A percentile compares a stretch with the other conserved stretches of the same genome.
Conservation (phyloP, 2,888 invertebrate genomes). For the Chloroclystis v-ata region DNA sequence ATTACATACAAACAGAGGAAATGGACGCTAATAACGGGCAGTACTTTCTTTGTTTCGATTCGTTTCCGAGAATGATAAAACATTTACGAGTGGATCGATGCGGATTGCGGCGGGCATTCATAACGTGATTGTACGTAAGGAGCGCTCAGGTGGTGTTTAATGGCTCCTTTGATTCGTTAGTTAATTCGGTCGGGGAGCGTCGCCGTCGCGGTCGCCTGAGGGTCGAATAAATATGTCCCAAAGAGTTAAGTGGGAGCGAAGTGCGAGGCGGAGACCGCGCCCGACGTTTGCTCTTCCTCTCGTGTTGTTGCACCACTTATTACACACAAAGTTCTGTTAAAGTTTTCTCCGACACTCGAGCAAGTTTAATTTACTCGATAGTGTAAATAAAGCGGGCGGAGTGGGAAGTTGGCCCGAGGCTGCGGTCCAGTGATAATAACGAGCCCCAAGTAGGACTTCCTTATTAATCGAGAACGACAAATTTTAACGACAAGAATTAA, state of each 20-base stretch:
- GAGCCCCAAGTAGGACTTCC: conserved; percentile 69
- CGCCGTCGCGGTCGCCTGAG: conserved; percentile 70
- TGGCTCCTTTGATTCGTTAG: conserved; percentile 71
- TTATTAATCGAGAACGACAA: conserved; percentile 80
- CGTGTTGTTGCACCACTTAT: conserved; percentile 79
- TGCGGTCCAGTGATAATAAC: conserved; percentile 76
- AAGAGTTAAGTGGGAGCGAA: conserved; percentile 77
- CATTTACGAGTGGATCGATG: conserved; percentile 64
- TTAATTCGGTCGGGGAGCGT: conserved; percentile 65
- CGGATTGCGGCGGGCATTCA: conserved; percentile 56
- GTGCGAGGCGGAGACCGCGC: conserved; percentile 73
- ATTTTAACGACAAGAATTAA: conserved; percentile 80
- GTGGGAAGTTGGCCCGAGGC: conserved; percentile 69
- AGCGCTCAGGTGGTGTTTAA: conserved; percentile 55
- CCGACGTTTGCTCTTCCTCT: conserved; percentile 78
- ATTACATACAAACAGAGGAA: conserved; percentile 72
- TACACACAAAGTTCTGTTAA: conserved; percentile 78
- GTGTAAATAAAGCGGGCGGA: conserved; percentile 78
- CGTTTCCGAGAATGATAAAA: conserved; percentile 62
- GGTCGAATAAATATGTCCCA: conserved; percentile 79
- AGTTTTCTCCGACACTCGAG: conserved; percentile 76
- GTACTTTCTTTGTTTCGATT: conserved; percentile 67
- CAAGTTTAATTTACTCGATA: conserved; percentile 79
- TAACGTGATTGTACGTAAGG: conserved; percentile 59
- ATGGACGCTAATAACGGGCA: conserved; percentile 54